A percentile compares a stretch with the other conserved stretches of the same genome.
These are phyloP conservation scores for Ursus arctos DNA, from an alignment of 2,113 vertebrate genomes.

Conservation along the genomic window DNA sequence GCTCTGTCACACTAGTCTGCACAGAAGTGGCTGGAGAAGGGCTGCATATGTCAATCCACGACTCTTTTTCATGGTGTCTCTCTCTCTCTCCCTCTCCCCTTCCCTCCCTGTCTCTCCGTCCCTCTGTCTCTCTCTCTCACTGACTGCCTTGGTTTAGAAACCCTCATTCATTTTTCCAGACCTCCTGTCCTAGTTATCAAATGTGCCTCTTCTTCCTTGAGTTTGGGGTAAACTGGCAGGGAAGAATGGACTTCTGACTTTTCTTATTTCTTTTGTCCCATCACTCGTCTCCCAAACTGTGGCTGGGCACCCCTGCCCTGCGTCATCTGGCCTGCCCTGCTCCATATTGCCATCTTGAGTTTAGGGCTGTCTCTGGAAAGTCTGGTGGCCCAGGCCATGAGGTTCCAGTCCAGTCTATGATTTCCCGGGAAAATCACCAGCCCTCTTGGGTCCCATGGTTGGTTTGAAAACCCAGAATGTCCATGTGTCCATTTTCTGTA, in stretches of 20 bases:
- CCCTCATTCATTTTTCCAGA: slow-evolving; percentile 33
- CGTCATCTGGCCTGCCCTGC: not conserved
- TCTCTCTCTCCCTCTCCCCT: not conserved
- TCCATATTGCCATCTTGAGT: not conserved
- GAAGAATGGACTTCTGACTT: slow-evolving; percentile 60
- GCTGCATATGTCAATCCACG: not conserved
- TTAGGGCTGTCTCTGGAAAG: slow-evolving; percentile 34
- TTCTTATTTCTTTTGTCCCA: slow-evolving; percentile 47
- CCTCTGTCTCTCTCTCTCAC: not conserved
- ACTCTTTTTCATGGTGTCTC: not conserved
- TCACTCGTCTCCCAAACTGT: not conserved
- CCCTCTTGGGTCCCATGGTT: not conserved
- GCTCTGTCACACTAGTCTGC: not conserved
- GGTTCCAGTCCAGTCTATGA: slow-evolving; percentile 22
- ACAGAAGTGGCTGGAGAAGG: not conserved
- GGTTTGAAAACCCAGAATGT: slow-evolving; percentile 30
- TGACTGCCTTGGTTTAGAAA: slow-evolving; percentile 9
- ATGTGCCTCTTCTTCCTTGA: slow-evolving; percentile 33
- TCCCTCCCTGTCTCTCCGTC: not conserved
- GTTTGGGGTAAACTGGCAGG: not conserved
- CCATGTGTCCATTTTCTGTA: slow-evolving; percentile 24
- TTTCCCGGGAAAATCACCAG: slow-evolving; percentile 30
- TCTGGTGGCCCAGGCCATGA: not conserved
- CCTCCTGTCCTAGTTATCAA: not conserved
- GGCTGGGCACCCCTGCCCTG: not conserved